These are phyloP conservation scores for Amitus sp. DNA, from an alignment of 2,888 invertebrate genomes.

Conservation along the genomic window DNA sequence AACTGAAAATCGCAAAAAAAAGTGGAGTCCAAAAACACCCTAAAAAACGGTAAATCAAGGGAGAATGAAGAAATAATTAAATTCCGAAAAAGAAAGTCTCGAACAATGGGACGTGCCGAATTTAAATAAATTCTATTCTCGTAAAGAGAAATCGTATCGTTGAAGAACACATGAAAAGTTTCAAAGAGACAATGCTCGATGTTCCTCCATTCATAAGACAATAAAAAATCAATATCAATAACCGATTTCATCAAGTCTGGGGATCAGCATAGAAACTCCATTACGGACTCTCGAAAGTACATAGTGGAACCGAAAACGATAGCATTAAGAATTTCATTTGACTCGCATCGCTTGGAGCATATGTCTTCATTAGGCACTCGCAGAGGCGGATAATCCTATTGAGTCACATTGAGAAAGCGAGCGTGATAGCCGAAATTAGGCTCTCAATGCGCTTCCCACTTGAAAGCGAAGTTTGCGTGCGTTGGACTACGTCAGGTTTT, in stretches of 20 bases:
- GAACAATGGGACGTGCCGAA: too few relatives aligned
- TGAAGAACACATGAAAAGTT: too few relatives aligned
- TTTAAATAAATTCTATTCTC: too few relatives aligned
- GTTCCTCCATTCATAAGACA: too few relatives aligned
- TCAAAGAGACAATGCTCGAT: too few relatives aligned
- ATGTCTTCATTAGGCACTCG: conserved; percentile 57
- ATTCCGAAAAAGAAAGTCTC: too few relatives aligned
- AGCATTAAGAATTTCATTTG: conserved; percentile 50
- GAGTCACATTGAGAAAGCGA: conserved; percentile 55
- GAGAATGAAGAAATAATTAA: too few relatives aligned
- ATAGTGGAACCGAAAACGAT: conserved; percentile 4
- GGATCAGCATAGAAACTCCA: neutral
- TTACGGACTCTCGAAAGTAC: neutral
- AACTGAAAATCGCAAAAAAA: too few relatives aligned
- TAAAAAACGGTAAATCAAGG: too few relatives aligned
- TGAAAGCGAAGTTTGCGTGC: conserved; percentile 44
- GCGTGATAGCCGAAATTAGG: conserved; percentile 55
- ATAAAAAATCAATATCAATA: too few relatives aligned
- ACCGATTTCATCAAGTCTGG: neutral
- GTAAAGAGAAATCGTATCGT: too few relatives aligned
- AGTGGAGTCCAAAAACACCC: too few relatives aligned
- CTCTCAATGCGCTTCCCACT: conserved; percentile 51
- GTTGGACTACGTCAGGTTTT: conserved; percentile 50
- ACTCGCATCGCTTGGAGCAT: conserved; percentile 52
- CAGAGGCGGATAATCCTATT: conserved; percentile 50